These are phyloP conservation scores for Ditylenchus dipsaci DNA, from an alignment of 1,140 invertebrate species.

Conservation along the genomic window DNA sequence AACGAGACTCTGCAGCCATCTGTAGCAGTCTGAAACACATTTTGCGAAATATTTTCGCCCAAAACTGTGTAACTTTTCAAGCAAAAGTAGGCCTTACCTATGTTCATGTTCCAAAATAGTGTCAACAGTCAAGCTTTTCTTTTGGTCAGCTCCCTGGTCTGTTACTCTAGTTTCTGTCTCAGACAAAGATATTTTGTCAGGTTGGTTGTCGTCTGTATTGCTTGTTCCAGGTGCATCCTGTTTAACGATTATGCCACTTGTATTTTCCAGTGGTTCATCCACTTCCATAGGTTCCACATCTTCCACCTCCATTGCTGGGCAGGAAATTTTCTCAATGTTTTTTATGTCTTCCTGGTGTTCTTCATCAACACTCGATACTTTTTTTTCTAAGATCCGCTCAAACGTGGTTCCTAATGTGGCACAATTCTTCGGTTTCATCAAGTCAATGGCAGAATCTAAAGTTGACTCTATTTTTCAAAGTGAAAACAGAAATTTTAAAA, in stretches of 20 bases:
- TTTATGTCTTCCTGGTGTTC: neutral
- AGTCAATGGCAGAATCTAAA: neutral
- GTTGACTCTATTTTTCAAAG: too few species aligned
- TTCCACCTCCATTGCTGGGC: neutral
- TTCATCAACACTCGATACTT: neutral
- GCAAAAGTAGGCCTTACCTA: too few species aligned
- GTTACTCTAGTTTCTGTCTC: too few species aligned
- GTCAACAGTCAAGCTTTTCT: neutral
- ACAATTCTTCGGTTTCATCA: slow-evolving; percentile 15
- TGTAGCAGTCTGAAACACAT: too few species aligned
- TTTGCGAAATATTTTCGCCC: too few species aligned
- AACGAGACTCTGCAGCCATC: too few species aligned
- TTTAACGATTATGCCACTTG: neutral
- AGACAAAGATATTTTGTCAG: too few species aligned
- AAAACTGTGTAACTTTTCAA: too few species aligned
- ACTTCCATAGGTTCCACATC: neutral
- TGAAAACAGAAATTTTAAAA: too few species aligned
- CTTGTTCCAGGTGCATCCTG: neutral
- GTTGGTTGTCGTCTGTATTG: too few species aligned
- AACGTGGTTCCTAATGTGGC: slow-evolving; percentile 20
- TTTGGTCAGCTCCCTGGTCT: too few species aligned
- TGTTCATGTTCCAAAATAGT: neutral
- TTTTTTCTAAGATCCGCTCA: neutral
- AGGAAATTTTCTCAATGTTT: too few species aligned
- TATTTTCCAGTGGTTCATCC: neutral